Evolutionary conservation across 2,113 vertebrate species (phyloP).

Genomic region (Noturus placidus): DNA sequence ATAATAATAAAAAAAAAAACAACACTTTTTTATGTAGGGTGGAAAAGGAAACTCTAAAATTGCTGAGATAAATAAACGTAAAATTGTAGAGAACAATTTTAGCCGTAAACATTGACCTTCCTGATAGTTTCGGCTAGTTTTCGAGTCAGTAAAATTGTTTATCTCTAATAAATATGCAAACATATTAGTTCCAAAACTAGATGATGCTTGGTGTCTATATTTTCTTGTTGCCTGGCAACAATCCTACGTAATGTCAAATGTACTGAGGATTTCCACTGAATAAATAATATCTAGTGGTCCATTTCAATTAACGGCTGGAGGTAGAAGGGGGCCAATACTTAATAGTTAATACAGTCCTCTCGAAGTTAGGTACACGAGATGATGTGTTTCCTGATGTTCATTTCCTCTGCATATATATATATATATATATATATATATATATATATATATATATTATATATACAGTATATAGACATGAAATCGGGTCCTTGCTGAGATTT

Average conservation of each 20-base stretch:
- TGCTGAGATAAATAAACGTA: not conserved
- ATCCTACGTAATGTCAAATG: not conserved
- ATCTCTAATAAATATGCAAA: not conserved
- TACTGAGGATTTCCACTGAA: not conserved
- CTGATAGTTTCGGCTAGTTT: not conserved
- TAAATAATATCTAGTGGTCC: not conserved
- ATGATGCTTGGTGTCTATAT: not conserved
- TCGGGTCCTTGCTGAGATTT: not conserved
- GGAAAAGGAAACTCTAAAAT: not conserved
- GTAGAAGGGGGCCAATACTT: not conserved
- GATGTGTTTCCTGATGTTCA: not conserved
- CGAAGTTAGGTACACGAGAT: not conserved
- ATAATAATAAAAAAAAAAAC: too few relatives aligned
- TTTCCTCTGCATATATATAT: not conserved
- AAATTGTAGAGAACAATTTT: not conserved
- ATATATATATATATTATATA: too few relatives aligned
- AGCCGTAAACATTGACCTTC: not conserved
- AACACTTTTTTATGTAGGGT: too few relatives aligned
- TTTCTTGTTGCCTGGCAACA: constrained; percentile 1
- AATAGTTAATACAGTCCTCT: not conserved
- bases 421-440: too few relatives aligned
- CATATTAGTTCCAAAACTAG: not conserved
- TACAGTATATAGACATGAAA: not conserved
- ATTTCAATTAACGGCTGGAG: not conserved
- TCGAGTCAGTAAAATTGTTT: not conserved